phyloP scores from a whole-genome alignment of 2,797 vertebrate species.

The Labeo calbasu region DNA sequence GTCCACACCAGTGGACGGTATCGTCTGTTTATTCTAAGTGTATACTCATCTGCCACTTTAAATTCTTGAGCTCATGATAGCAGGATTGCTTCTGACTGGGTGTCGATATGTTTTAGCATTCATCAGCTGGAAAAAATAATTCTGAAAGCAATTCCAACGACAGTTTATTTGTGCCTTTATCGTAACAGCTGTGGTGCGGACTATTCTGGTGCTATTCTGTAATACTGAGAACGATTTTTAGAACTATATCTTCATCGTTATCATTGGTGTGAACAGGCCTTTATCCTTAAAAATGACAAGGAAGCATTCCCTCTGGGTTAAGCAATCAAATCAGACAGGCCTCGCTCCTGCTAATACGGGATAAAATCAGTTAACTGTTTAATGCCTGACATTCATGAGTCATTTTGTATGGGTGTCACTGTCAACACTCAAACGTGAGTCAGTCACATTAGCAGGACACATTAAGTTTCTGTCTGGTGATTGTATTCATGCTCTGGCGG shows the following conservation, averaged over 20 bases:
- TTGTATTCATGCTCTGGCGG: conserved; percentile 39
- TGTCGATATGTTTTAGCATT: no score
- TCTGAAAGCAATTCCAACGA: no score
- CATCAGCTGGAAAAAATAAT: no score
- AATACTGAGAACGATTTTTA: no score
- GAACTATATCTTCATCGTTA: no score
- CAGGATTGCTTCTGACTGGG: no score
- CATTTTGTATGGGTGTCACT: conserved; percentile 31
- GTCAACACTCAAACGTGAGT: conserved; percentile 40
- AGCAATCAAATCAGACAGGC: conserved; percentile 4
- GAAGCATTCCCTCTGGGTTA: background rate
- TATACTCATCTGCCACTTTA: no score
- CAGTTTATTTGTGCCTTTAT: background rate
- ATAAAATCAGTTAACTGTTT: conserved; percentile 40
- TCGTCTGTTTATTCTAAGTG: no score
- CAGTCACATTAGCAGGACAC: conserved; percentile 16
- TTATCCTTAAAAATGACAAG: background rate
- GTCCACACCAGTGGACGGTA: background rate
- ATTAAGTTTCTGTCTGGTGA: conserved; percentile 32
- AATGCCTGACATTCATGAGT: conserved; percentile 16
- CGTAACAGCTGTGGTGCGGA: background rate
- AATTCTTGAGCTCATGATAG: no score
- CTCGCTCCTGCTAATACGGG: background rate
- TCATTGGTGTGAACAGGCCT: no score
- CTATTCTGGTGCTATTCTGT: background rate